phyloP scores from a whole-genome alignment of 1,140 invertebrate species.

The Daktulosphaira vitifoliae region DNA sequence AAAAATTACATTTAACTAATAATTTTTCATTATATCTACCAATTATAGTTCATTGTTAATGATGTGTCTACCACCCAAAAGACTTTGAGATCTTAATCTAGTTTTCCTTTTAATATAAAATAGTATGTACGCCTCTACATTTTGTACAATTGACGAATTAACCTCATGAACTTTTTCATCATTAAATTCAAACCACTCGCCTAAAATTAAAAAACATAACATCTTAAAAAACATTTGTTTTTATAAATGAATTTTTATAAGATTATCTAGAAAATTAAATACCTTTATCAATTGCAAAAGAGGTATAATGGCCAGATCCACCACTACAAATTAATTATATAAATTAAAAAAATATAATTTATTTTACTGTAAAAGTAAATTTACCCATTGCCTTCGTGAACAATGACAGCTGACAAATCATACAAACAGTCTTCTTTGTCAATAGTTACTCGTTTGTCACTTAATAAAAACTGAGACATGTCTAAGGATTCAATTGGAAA shows the following conservation, averaged over 20 bases:
- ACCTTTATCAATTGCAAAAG: conserved; percentile 70
- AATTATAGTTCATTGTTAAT: no score
- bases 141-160: conserved; percentile 58
- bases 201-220: conserved; percentile 42
- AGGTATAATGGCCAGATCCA: conserved; percentile 77
- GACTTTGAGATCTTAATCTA: neutral
- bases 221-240: conserved; percentile 6
- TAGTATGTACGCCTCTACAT: conserved; percentile 77
- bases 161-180: conserved; percentile 73
- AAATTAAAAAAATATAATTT: neutral
- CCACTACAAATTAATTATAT: conserved; percentile 49
- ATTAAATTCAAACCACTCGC: conserved; percentile 80
- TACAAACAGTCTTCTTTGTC: conserved; percentile 52
- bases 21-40: no score
- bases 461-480: conserved; percentile 69
- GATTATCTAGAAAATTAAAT: conserved; percentile 8
- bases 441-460: conserved; percentile 57
- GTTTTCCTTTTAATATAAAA: conserved; percentile 63
- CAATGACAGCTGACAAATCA: conserved; percentile 75
- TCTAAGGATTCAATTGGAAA: conserved; percentile 68
- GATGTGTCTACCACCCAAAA: no score
- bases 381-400: conserved; percentile 75
- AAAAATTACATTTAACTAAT: no score
- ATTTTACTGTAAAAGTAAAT: no score
- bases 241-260: neutral